phyloP scores from a whole-genome alignment of 2,888 invertebrate genomes.

The Scrobipalpa costella region DNA sequence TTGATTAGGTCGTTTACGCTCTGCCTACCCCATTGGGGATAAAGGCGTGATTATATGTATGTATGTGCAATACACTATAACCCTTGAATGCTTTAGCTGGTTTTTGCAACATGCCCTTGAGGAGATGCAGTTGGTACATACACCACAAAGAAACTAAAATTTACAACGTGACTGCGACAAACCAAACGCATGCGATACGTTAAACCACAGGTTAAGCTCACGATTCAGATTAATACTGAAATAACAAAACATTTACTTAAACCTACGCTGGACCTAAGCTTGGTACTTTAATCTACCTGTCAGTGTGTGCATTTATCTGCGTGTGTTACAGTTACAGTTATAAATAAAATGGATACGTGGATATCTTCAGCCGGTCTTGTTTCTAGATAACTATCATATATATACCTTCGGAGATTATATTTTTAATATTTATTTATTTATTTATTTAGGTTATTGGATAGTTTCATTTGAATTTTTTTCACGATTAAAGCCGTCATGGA shows the following conservation, averaged over 20 bases:
- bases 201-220: background rate
- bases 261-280: slow-evolving; percentile 14
- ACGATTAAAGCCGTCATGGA: no score
- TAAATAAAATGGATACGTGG: slow-evolving; percentile 56
- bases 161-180: background rate
- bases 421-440: background rate
- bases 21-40: no score
- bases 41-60: no score
- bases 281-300: slow-evolving; percentile 31
- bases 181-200: background rate
- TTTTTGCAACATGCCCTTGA: no score
- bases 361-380: slow-evolving; percentile 40
- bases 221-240: slow-evolving; percentile 21
- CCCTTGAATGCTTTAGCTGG: no score
- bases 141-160: background rate
- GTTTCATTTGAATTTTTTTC: no score
- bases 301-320: slow-evolving; percentile 58
- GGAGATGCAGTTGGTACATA: no score
- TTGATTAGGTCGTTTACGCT: no score
- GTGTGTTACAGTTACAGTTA: slow-evolving; percentile 69
- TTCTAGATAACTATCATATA: background rate
- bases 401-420: background rate
- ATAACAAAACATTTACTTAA: slow-evolving; percentile 26
- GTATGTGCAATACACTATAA: no score
- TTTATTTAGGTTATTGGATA: background rate